These are phyloP conservation scores for Lasioglossum albipes DNA, from an alignment of 1,140 invertebrate species.

Conservation along the genomic window DNA sequence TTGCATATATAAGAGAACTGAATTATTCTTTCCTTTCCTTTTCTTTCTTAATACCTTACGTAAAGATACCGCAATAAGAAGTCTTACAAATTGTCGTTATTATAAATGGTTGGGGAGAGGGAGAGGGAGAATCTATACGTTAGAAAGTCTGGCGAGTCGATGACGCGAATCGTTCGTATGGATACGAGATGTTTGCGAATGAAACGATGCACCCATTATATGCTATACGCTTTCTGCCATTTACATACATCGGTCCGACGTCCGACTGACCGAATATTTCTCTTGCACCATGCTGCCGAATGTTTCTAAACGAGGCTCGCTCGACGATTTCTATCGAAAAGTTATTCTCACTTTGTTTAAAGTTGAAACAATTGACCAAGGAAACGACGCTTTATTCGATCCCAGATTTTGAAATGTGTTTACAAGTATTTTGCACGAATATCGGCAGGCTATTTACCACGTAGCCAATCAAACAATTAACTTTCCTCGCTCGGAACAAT, in stretches of 20 bases:
- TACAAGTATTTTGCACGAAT: no score
- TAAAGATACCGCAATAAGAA: conserved; percentile 46
- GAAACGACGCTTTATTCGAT: no score
- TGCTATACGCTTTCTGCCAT: conserved; percentile 28
- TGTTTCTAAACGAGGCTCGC: background rate
- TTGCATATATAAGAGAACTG: conserved; percentile 49
- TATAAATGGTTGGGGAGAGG: conserved; percentile 11
- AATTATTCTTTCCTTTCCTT: conserved; percentile 7
- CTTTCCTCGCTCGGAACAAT: conserved; percentile 1
- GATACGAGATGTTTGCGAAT: conserved; percentile 41
- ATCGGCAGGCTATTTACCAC: background rate
- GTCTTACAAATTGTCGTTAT: conserved; percentile 53
- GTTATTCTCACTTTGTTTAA: no score
- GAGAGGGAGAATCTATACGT: conserved; percentile 21
- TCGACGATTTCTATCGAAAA: background rate
- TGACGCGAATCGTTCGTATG: conserved; percentile 42
- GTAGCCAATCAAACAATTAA: conserved; percentile 19
- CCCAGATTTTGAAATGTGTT: no score
- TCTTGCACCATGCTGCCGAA: conserved; percentile 33
- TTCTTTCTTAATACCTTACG: conserved; percentile 50
- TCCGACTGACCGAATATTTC: conserved; percentile 20
- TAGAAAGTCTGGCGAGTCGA: conserved; percentile 41
- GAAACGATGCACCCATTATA: conserved; percentile 39
- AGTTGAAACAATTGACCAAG: no score
- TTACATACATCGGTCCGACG: conserved; percentile 12